Percentiles rank a stretch among this genome's conserved stretches.
phyloP scores from a whole-genome alignment of 1,140 invertebrate species.

The Eubasilissa regina region DNA sequence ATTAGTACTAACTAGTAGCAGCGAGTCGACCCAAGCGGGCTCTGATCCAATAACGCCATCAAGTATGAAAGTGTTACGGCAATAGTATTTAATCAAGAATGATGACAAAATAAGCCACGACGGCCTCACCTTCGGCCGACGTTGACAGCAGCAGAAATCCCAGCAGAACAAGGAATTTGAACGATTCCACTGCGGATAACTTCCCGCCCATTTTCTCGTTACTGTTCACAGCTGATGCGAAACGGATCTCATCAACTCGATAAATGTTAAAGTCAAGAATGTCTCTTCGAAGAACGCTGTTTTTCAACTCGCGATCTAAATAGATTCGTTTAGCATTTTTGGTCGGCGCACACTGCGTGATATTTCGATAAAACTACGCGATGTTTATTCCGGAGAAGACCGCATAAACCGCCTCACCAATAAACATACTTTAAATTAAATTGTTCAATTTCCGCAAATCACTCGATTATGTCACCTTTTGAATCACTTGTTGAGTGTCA shows the following conservation, averaged over 20 bases:
- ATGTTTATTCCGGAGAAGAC: too few species aligned
- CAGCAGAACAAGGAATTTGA: not conserved
- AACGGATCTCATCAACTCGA: constrained; percentile 1
- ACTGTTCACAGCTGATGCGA: not conserved
- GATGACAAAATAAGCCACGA: too few species aligned
- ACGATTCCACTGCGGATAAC: not conserved
- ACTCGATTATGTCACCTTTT: too few species aligned
- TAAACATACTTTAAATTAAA: too few species aligned
- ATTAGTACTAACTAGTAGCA: not conserved
- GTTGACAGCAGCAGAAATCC: not conserved
- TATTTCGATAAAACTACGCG: too few species aligned
- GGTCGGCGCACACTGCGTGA: not conserved
- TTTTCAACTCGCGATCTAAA: not conserved
- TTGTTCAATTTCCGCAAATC: too few species aligned
- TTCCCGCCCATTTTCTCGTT: constrained; percentile 9
- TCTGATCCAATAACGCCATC: too few species aligned
- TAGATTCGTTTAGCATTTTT: not conserved
- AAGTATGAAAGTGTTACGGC: too few species aligned
- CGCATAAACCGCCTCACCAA: too few species aligned
- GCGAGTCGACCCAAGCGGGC: too few species aligned
- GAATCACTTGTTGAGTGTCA: constrained; percentile 12
- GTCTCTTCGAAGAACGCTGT: too few species aligned
- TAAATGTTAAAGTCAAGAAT: not conserved
- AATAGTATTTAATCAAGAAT: too few species aligned
- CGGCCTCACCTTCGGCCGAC: not conserved